Conservation (phyloP, 1,140 invertebrate genomes). For the Drosophila parabipectinata region DNA sequence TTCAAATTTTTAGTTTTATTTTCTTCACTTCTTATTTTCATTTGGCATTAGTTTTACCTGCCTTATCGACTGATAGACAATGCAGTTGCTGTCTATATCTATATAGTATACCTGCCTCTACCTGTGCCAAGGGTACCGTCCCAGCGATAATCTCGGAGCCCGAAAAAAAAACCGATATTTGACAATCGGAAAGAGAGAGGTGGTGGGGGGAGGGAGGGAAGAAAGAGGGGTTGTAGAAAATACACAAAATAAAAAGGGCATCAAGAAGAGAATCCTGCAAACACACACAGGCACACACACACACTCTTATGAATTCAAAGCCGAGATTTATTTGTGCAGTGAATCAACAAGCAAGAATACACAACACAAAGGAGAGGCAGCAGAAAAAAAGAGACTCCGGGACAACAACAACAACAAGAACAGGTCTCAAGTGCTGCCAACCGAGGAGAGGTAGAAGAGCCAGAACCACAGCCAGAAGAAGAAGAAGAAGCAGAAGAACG, state of each 20-base stretch:
- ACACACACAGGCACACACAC: constrained; percentile 23
- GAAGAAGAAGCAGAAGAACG: constrained; percentile 18
- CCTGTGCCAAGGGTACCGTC: constrained; percentile 59
- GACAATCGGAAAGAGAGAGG: constrained; percentile 64
- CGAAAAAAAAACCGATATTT: constrained; percentile 55
- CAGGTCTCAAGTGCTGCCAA: constrained; percentile 75
- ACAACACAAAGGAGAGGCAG: constrained; percentile 38
- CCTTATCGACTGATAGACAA: constrained; percentile 60
- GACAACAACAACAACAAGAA: constrained; percentile 20
- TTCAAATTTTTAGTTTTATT: constrained; percentile 13
- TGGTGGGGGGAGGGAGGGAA: constrained; percentile 20
- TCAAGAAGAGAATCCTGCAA: constrained; percentile 52
- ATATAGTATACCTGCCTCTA: constrained; percentile 32
- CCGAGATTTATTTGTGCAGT: constrained; percentile 81
- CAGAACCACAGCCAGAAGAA: constrained; percentile 9
- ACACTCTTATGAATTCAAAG: constrained; percentile 46
- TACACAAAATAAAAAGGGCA: constrained; percentile 20
- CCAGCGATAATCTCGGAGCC: constrained; percentile 29
- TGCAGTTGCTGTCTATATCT: constrained; percentile 45
- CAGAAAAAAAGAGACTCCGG: constrained; percentile 11
- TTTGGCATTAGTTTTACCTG: constrained; percentile 76
- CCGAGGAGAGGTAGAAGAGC: constrained; percentile 12
- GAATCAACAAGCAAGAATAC: constrained; percentile 65
- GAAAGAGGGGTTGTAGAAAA: constrained; percentile 18
- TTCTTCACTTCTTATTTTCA: constrained; percentile 16